A percentile compares a stretch with the other conserved stretches of the same genome.
Conservation (phyloP, 1,140 invertebrate genomes). For the Trypoxylus dichotomus region DNA sequence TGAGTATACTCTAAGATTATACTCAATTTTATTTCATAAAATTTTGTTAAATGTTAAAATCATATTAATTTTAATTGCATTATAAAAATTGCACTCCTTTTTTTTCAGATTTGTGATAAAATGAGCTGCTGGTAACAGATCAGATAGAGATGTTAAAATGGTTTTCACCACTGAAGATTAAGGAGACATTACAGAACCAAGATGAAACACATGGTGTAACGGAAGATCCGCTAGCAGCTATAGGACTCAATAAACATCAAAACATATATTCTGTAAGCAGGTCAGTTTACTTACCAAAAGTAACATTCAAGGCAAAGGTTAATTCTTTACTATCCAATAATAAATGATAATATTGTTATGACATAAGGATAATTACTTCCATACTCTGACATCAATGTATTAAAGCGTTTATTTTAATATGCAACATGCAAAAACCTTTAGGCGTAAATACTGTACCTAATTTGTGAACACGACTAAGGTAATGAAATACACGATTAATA, state of each 20-base stretch:
- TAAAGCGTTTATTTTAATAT: no score
- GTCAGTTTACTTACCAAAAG: constrained; percentile 33
- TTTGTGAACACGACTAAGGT: no score
- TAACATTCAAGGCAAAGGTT: neutral
- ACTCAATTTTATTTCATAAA: no score
- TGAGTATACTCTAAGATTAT: no score
- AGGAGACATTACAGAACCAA: neutral
- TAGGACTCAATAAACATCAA: constrained; percentile 27
- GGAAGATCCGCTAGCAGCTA: constrained; percentile 43
- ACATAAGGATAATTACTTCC: no score
- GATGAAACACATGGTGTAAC: constrained; percentile 33
- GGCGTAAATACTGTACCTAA: no score
- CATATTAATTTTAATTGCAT: no score
- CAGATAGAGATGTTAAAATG: constrained; percentile 41
- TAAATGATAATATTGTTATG: no score
- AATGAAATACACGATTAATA: no score
- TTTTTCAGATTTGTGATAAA: neutral
- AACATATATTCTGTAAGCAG: constrained; percentile 46
- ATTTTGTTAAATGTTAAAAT: no score
- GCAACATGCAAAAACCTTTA: no score
- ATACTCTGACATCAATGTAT: no score
- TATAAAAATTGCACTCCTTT: neutral
- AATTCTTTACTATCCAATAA: neutral
- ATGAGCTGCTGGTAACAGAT: neutral
- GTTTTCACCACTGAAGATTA: constrained; percentile 37